These are phyloP conservation scores for Formica selysi DNA, from an alignment of 1,140 invertebrate species.

Conservation along the genomic window DNA sequence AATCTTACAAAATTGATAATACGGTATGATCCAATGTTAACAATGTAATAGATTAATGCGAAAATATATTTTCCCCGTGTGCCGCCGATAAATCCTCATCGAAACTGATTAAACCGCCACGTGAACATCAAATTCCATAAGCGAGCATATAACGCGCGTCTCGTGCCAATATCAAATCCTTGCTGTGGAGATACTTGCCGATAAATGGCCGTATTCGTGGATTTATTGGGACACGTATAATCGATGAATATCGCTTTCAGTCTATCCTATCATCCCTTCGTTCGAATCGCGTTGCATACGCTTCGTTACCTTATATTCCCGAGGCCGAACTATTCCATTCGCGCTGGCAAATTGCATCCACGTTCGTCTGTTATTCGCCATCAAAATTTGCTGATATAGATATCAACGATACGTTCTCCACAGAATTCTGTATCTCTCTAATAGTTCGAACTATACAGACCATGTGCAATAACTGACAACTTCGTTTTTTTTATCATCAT, in stretches of 20 bases:
- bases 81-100: conserved; percentile 10
- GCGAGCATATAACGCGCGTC: background rate
- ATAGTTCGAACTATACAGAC: background rate
- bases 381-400: background rate
- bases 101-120: conserved; percentile 33
- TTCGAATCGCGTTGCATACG: conserved; percentile 63
- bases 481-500: background rate
- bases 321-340: conserved; percentile 55
- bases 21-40: conserved; percentile 13
- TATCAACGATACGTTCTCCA: background rate
- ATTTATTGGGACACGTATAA: conserved; percentile 68
- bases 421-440: background rate
- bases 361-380: background rate
- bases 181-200: conserved; percentile 36
- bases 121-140: conserved; percentile 42
- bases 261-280: conserved; percentile 65
- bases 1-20: background rate
- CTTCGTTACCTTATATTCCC: conserved; percentile 62
- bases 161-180: conserved; percentile 57
- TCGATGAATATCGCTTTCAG: conserved; percentile 67
- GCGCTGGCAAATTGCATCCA: conserved; percentile 9
- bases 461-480: background rate
- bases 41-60: conserved; percentile 10
- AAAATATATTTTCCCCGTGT: conserved; percentile 5
- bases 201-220: conserved; percentile 57